Percentiles rank a stretch among this genome's conserved stretches.
phyloP scores from a whole-genome alignment of 2,113 vertebrate species.

The Peucedramus taeniatus region DNA sequence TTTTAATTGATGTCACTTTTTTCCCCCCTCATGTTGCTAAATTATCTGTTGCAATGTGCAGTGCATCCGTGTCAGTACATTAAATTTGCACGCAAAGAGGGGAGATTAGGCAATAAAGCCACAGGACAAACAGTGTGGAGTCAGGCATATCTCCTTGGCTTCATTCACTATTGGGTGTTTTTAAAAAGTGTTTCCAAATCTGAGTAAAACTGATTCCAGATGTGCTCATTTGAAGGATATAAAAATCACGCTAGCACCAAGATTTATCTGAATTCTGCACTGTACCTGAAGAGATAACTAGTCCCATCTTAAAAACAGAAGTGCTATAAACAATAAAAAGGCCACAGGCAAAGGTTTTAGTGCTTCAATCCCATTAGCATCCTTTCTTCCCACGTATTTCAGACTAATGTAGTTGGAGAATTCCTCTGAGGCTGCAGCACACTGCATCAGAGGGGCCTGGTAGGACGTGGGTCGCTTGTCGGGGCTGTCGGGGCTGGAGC shows the following conservation, averaged over 20 bases:
- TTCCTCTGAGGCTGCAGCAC: conserved; percentile 25
- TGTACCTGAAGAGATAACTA: conserved; percentile 34
- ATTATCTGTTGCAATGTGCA: neutral
- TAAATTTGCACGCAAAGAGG: neutral
- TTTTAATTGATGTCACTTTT: neutral
- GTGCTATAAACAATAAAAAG: conserved; percentile 1
- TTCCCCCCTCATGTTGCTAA: neutral
- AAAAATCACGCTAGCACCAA: conserved; percentile 9
- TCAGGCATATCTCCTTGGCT: conserved; percentile 4
- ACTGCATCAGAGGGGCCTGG: conserved; percentile 84
- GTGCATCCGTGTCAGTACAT: neutral
- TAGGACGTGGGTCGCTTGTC: conserved; percentile 85
- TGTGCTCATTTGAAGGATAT: conserved; percentile 14
- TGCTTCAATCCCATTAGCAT: neutral
- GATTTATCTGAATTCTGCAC: neutral
- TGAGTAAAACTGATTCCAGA: conserved; percentile 28
- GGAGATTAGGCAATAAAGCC: neutral
- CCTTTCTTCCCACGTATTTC: neutral
- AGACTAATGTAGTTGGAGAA: conserved; percentile 20
- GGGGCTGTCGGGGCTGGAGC: conserved; percentile 80
- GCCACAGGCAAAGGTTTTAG: neutral
- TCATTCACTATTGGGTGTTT: neutral
- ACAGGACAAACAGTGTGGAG: neutral
- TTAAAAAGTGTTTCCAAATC: neutral
- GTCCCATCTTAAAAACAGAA: conserved; percentile 34